Conservation (phyloP, 2,797 vertebrate genomes). For the Falco berigora region DNA sequence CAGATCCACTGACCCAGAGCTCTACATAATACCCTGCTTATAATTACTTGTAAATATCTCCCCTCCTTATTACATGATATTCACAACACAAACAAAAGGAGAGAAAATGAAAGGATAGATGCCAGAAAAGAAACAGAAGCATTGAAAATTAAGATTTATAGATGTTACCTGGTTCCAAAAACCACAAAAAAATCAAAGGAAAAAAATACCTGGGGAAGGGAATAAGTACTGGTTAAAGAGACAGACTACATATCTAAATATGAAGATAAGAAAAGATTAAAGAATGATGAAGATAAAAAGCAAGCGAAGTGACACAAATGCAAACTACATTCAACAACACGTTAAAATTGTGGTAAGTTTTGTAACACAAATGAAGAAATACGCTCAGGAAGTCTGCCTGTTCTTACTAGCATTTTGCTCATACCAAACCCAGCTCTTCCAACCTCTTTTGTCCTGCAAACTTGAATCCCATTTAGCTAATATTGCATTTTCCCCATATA, state of each 20-base stretch:
- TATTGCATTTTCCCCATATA: neutral
- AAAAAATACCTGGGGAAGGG: neutral
- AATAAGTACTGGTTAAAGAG: neutral
- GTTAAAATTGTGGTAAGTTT: neutral
- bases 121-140: rapidly evolving
- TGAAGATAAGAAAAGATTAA: neutral
- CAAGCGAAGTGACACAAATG: neutral
- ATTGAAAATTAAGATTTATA: neutral
- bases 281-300: neutral
- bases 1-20: conserved; percentile 49
- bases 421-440: neutral
- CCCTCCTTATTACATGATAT: neutral
- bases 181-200: neutral
- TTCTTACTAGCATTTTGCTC: neutral
- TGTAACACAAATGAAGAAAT: neutral
- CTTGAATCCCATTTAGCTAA: neutral
- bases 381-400: rapidly evolving
- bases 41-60: neutral
- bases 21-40: neutral
- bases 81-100: neutral
- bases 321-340: neutral
- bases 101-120: neutral
- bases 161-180: rapidly evolving
- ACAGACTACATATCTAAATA: neutral
- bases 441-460: neutral